Percentiles rank a stretch among this genome's conserved stretches.
Evolutionary conservation across 2,888 invertebrate genomes (phyloP).

Genomic region (Calliphora vomitoria): DNA sequence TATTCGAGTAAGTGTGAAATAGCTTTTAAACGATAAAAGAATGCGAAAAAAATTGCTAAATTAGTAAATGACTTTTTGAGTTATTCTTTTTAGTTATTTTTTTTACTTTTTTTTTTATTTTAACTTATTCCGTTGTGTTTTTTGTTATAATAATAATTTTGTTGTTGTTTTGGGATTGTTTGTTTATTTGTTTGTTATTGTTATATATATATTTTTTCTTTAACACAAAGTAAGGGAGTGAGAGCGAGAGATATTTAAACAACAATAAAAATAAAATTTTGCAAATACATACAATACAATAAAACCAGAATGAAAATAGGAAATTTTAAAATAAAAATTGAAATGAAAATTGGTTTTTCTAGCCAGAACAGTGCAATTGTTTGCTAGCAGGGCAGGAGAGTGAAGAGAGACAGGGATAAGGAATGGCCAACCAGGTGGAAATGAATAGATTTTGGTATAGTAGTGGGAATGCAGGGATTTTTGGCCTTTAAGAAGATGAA

Average conservation of each 20-base stretch:
- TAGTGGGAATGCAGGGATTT: not conserved
- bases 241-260: constrained; percentile 45
- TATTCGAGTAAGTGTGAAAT: constrained; percentile 75
- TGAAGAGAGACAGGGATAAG: not conserved
- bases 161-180: constrained; percentile 48
- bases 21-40: constrained; percentile 74
- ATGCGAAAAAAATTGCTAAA: constrained; percentile 71
- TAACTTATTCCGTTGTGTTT: constrained; percentile 26
- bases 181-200: constrained; percentile 53
- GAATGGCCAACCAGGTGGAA: constrained; percentile 39
- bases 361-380: not conserved
- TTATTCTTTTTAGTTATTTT: constrained; percentile 44
- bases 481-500: not conserved
- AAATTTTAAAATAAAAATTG: not conserved
- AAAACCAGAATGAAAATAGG: constrained; percentile 5
- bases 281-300: constrained; percentile 43
- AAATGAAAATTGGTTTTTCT: constrained; percentile 57
- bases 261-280: constrained; percentile 60
- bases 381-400: too few species aligned
- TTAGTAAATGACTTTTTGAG: constrained; percentile 74
- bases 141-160: constrained; percentile 47
- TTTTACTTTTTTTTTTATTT: constrained; percentile 7
- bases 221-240: not conserved
- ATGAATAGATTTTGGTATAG: constrained; percentile 28
- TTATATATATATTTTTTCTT: not conserved